Base-by-base conservation (phyloP, 1,140 invertebrate genomes). In the Caenorhabditis latens region DNA sequence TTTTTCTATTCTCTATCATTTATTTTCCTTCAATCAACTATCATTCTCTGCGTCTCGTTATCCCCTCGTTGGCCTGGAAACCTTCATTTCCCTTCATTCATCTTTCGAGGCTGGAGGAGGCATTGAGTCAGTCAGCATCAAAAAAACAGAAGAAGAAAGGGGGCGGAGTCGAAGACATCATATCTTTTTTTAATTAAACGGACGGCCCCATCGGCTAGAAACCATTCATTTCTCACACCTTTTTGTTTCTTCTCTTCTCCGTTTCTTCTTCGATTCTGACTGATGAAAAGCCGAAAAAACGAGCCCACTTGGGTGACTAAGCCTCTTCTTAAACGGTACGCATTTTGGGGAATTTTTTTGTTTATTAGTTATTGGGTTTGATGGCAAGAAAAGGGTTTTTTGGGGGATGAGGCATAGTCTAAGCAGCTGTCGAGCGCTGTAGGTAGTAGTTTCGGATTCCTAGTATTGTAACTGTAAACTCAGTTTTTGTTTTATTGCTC, bases 201-300 rank as follows among this genome's bases (percentile, higher is more conserved):
- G 21, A 32, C 9, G 61, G 5, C 21, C 61, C 61, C 19, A 9
- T 21, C 11, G 61, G 19, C 21, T 13, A 8, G 61, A 63, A 63
- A 63, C 61, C 61, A 11, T 63, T 63, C 50, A 53, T 53, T n/a
- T 53, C 50, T 53, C 50, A 53, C 50, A 63, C 61, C 61, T 32
- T 63, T 63, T 9, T 63, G 9, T 32, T 63, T 8, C 32, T 63
- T 24, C 11, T 63, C 24, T 13, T 32, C n/a, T 14, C n/a, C 9
- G 6, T n/a, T 63, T 63, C 61, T 40, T 63, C 24, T 63, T 63
- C 24, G n/a, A 19, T 24, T 79, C 21, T 79, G 8, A 50, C 71
- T 79, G 11, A 79, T 79, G 43, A 79, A 79, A 79, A 79, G 21
- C 71, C 46, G 71, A 79, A 79, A 79, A 79, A 79, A 50, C 46